These are phyloP conservation scores for Rhodophaea formosa DNA, from an alignment of 2,888 invertebrate species.

Conservation along the genomic window DNA sequence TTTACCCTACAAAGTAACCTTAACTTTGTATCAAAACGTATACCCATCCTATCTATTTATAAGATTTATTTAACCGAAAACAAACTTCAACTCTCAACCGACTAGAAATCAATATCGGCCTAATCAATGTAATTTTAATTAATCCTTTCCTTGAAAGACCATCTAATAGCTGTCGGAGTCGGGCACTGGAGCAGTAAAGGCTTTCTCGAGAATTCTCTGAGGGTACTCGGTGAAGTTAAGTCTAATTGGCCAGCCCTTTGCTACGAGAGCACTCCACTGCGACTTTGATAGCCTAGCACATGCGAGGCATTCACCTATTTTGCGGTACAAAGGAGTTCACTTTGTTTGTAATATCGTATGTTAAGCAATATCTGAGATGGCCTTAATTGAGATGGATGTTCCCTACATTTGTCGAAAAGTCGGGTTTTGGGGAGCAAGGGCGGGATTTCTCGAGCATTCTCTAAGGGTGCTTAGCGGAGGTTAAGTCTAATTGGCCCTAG, in stretches of 20 bases:
- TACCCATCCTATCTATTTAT: too few species aligned
- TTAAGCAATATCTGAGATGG: too few species aligned
- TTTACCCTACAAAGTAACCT: too few species aligned
- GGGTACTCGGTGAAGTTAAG: constrained; percentile 26
- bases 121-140: constrained; percentile 10
- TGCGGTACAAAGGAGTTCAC: too few species aligned
- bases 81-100: too few species aligned
- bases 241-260: constrained; percentile 40
- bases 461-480: constrained; percentile 22
- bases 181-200: too few species aligned
- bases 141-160: constrained; percentile 1
- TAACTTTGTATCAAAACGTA: too few species aligned
- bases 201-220: constrained; percentile 1
- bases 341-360: too few species aligned
- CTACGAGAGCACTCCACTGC: constrained; percentile 28
- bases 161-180: background rate
- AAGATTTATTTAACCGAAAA: too few species aligned
- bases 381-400: too few species aligned
- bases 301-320: background rate
- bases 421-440: background rate
- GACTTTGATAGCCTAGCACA: constrained; percentile 21
- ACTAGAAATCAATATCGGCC: background rate
- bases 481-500: constrained; percentile 41
- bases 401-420: too few species aligned
- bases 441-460: background rate